Conservation (phyloP, 2,113 vertebrate genomes). For the Reinhardtius hippoglossoides region DNA sequence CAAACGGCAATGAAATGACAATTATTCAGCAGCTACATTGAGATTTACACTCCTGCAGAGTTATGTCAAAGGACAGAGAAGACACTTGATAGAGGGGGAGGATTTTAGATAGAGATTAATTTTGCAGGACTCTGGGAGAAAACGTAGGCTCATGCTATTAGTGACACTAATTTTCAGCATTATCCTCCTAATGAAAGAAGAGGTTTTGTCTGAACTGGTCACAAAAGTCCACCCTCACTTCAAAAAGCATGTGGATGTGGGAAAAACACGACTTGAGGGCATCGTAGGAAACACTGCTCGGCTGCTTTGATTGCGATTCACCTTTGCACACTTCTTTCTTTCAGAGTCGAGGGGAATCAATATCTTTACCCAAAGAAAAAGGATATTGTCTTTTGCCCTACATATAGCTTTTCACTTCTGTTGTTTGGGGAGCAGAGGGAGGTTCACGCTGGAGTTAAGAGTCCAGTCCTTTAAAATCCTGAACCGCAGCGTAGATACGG, state of each 20-base stretch:
- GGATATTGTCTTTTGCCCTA: neutral
- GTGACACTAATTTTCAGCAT: too few species aligned
- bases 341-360: slow-evolving; percentile 15
- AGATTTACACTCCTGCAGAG: neutral
- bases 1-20: slow-evolving; percentile 54
- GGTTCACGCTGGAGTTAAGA: neutral
- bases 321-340: slow-evolving; percentile 6
- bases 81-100: neutral
- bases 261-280: slow-evolving; percentile 1
- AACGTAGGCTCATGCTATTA: too few species aligned
- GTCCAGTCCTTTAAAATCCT: neutral
- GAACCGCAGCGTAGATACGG: neutral
- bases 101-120: too few species aligned
- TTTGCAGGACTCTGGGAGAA: too few species aligned
- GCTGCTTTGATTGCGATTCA: slow-evolving; percentile 12
- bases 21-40: slow-evolving; percentile 24
- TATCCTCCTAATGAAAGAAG: too few species aligned
- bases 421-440: neutral
- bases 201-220: too few species aligned
- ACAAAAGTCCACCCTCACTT: neutral
- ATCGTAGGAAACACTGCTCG: slow-evolving; percentile 7
- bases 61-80: neutral
- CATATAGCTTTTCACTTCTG: neutral
- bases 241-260: neutral
- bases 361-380: neutral